phyloP scores from a whole-genome alignment of 35 echinoderm and acorn worm species.

The Heliocidaris erythrogramma region DNA sequence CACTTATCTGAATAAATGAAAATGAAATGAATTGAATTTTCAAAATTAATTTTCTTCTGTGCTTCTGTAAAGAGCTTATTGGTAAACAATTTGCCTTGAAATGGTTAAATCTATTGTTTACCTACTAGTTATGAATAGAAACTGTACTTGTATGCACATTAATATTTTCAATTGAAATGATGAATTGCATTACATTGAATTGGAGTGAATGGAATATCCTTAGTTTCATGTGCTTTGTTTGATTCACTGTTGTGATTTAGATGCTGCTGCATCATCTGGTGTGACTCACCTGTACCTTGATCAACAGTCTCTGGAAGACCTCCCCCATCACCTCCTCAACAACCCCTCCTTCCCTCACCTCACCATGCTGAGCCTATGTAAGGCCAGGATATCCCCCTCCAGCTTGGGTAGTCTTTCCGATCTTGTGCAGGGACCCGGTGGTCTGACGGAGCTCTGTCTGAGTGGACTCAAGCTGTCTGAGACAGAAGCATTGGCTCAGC shows the following conservation, averaged over 20 bases:
- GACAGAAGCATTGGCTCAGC: conserved; percentile 45
- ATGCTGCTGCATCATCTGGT: background rate
- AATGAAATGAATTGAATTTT: too few relatives aligned
- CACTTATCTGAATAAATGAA: too few relatives aligned
- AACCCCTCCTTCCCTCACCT: conserved; percentile 31
- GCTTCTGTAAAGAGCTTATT: too few relatives aligned
- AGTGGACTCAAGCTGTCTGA: conserved; percentile 70
- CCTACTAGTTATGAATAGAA: too few relatives aligned
- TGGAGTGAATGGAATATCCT: too few relatives aligned
- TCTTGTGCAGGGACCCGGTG: conserved; percentile 39
- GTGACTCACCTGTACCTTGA: conserved; percentile 41
- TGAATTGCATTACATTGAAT: too few relatives aligned
- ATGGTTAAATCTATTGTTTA: too few relatives aligned
- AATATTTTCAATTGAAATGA: too few relatives aligned
- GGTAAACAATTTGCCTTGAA: too few relatives aligned
- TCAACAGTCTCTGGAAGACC: conserved; percentile 27
- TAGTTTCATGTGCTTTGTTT: too few relatives aligned
- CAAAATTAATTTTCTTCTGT: too few relatives aligned
- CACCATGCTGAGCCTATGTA: conserved; percentile 52
- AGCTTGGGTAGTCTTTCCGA: conserved; percentile 30
- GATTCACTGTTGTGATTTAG: background rate
- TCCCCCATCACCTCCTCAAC: conserved; percentile 25
- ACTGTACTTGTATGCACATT: too few relatives aligned
- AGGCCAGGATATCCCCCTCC: conserved; percentile 50
- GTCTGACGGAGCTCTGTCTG: conserved; percentile 56